A percentile compares a stretch with the other conserved stretches of the same genome.
Evolutionary conservation across 2,113 vertebrate genomes (phyloP).

Genomic region (Electrona antarctica): DNA sequence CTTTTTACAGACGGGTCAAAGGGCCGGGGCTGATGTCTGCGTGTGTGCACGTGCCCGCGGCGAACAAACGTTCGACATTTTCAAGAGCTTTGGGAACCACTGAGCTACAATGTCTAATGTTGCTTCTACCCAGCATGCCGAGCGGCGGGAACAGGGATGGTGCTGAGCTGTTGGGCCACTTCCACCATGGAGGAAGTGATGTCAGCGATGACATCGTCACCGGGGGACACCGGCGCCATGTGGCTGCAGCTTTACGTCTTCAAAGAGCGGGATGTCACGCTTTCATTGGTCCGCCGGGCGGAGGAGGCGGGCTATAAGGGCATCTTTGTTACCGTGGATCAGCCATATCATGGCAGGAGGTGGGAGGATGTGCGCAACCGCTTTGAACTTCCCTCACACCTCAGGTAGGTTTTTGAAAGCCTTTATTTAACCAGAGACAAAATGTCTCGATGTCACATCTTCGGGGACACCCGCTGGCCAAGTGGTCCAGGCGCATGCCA

Average conservation of each 20-base stretch:
- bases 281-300: constrained; percentile 84
- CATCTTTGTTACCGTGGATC: constrained; percentile 94
- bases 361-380: constrained; percentile 88
- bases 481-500: too few species aligned
- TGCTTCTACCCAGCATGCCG: constrained; percentile 81
- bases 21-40: too few species aligned
- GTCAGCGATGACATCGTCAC: constrained; percentile 45
- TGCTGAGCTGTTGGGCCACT: constrained; percentile 97
- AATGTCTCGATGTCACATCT: too few species aligned
- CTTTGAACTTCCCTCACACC: constrained; percentile 89
- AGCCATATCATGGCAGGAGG: constrained; percentile 89
- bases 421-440: too few species aligned
- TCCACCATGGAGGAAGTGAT: constrained; percentile 92
- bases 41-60: too few species aligned
- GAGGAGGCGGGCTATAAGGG: constrained; percentile 87
- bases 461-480: too few species aligned
- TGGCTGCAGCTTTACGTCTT: constrained; percentile 97
- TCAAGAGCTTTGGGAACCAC: too few species aligned
- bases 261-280: constrained; percentile 87
- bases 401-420: constrained; percentile 81
- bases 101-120: neutral
- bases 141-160: constrained; percentile 88
- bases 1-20: too few species aligned
- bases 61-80: too few species aligned
- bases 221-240: constrained; percentile 41